These are phyloP conservation scores for Sebastes goodei DNA, from an alignment of 2,797 vertebrate species.

Conservation along the genomic window DNA sequence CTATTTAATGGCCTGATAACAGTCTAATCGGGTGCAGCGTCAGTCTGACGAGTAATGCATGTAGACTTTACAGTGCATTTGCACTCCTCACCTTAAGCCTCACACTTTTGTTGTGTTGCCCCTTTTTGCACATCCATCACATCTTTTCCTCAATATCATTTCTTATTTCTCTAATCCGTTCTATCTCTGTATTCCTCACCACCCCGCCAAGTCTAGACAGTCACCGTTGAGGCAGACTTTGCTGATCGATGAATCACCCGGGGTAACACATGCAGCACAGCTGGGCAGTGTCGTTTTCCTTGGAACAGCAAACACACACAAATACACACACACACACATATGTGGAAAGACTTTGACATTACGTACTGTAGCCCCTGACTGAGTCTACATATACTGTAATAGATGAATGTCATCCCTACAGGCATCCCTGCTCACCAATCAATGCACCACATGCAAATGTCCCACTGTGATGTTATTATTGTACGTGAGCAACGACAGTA, in stretches of 20 bases:
- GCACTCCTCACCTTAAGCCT: neutral
- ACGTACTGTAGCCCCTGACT: neutral
- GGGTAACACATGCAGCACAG: slow-evolving; percentile 50
- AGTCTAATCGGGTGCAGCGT: too few relatives aligned
- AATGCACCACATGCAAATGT: slow-evolving; percentile 39
- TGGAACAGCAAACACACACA: slow-evolving; percentile 30
- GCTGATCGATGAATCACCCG: slow-evolving; percentile 74
- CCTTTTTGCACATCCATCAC: slow-evolving; percentile 6
- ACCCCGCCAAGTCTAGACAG: slow-evolving; percentile 52
- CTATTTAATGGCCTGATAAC: too few relatives aligned
- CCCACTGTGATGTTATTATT: slow-evolving; percentile 29
- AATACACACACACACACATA: slow-evolving; percentile 16
- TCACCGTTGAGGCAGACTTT: slow-evolving; percentile 47
- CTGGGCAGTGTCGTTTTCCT: slow-evolving; percentile 47
- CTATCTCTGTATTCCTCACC: slow-evolving; percentile 43
- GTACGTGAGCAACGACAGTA: slow-evolving; percentile 24
- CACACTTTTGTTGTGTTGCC: neutral
- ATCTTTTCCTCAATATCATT: neutral
- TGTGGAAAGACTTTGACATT: slow-evolving; percentile 17
- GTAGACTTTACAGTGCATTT: slow-evolving; percentile 16
- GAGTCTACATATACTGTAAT: slow-evolving; percentile 19
- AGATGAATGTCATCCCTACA: slow-evolving; percentile 38
- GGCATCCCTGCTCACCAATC: slow-evolving; percentile 37
- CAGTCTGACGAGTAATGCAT: slow-evolving; percentile 20
- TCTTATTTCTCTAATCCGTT: slow-evolving; percentile 18